Percentiles rank a stretch among this genome's conserved stretches.
phyloP scores from a whole-genome alignment of 2,113 vertebrate genomes.

The Callipepla squamata region DNA sequence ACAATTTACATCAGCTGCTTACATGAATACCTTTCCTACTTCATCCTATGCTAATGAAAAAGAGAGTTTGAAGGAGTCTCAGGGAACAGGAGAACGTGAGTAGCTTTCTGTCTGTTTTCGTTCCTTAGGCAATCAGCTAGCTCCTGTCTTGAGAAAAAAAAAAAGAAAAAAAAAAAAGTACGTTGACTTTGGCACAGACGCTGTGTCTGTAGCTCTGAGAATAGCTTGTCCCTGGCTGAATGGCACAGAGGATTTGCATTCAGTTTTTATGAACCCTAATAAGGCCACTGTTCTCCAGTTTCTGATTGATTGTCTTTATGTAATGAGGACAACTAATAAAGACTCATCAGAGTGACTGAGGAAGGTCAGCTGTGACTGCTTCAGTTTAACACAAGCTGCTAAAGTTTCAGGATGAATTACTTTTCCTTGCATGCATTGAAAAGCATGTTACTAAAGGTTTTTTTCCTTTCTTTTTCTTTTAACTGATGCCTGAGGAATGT shows the following conservation, averaged over 20 bases:
- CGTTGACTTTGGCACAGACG: background rate
- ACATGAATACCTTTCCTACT: background rate
- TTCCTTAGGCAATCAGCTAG: background rate
- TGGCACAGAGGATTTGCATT: background rate
- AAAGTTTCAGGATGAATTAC: background rate
- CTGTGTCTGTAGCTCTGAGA: background rate
- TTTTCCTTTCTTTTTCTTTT: background rate
- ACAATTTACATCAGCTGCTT: background rate
- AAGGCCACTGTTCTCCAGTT: conserved; percentile 53
- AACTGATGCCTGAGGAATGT: background rate
- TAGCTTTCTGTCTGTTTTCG: background rate
- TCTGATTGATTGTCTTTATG: conserved; percentile 68
- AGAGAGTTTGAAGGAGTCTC: background rate
- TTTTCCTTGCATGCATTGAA: background rate
- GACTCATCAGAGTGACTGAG: conserved; percentile 34
- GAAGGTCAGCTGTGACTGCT: conserved; percentile 48
- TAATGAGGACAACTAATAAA: conserved; percentile 54
- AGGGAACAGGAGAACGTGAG: background rate
- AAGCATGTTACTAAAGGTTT: background rate
- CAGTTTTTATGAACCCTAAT: conserved; percentile 53
- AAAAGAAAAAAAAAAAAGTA: background rate
- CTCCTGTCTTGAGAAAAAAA: background rate
- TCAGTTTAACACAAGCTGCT: conserved; percentile 3
- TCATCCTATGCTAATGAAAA: background rate
- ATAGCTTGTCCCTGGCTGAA: background rate